These are phyloP conservation scores for Muscicapa adusta DNA, from an alignment of 2,113 vertebrate species.

Conservation along the genomic window DNA sequence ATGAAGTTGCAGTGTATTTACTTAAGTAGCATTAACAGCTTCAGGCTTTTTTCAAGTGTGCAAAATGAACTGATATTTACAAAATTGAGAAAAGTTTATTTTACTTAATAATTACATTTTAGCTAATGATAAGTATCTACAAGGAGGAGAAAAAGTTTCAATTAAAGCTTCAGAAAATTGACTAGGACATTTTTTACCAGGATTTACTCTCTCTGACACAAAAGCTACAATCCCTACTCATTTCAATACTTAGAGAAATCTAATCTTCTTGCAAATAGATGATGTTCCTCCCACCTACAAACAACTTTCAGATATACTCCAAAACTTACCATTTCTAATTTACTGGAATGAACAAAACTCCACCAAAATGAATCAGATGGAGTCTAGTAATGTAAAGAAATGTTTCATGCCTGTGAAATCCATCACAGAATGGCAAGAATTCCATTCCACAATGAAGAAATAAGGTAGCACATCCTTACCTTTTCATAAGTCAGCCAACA, in stretches of 20 bases:
- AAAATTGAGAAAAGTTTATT: neutral
- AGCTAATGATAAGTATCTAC: neutral
- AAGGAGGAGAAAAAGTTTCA: neutral
- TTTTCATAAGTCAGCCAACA: neutral
- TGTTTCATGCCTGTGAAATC: neutral
- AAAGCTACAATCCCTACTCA: neutral
- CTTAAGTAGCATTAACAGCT: neutral
- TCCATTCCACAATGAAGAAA: neutral
- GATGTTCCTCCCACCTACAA: neutral
- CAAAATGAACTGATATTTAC: neutral
- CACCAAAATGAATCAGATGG: neutral
- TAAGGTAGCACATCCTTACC: neutral
- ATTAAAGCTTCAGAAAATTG: neutral
- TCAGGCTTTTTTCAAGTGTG: neutral
- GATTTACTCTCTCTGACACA: neutral
- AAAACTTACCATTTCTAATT: neutral
- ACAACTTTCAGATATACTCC: neutral
- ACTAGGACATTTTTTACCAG: neutral
- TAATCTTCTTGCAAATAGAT: neutral
- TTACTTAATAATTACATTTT: neutral
- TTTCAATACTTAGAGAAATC: neutral
- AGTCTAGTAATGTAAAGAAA: neutral
- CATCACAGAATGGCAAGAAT: neutral
- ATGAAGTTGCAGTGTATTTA: neutral
- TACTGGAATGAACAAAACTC: neutral